Evolutionary conservation across 2,888 invertebrate genomes (phyloP).

Genomic region (Sinohyriopsis cumingii): DNA sequence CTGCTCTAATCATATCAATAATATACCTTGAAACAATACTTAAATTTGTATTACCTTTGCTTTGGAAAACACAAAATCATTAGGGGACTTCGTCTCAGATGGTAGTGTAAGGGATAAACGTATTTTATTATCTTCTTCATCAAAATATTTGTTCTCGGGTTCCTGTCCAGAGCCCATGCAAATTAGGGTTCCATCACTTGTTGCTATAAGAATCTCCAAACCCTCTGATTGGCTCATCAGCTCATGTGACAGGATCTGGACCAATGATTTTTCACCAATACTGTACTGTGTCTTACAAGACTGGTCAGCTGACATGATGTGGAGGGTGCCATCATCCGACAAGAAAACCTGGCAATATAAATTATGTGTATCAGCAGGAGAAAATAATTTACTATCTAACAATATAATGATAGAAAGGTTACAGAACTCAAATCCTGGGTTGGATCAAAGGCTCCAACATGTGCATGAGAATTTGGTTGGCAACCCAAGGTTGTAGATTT

Average conservation of each 20-base stretch:
- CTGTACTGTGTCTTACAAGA: constrained; percentile 57
- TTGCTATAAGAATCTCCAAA: constrained; percentile 62
- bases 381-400: neutral
- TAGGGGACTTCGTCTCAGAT: constrained; percentile 45
- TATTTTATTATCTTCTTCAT: constrained; percentile 19
- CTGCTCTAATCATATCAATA: neutral
- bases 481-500: too few species aligned
- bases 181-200: constrained; percentile 66
- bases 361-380: neutral
- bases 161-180: constrained; percentile 55
- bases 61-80: constrained; percentile 51
- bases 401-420: too few species aligned
- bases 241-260: constrained; percentile 63
- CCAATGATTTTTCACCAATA: constrained; percentile 64
- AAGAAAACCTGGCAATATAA: constrained; percentile 46
- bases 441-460: too few species aligned
- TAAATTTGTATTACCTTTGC: constrained; percentile 39
- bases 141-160: constrained; percentile 14
- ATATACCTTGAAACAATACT: neutral
- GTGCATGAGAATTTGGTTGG: too few species aligned
- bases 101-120: constrained; percentile 26
- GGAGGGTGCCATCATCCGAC: constrained; percentile 61
- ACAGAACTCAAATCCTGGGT: too few species aligned
- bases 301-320: constrained; percentile 60
- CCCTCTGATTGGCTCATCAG: constrained; percentile 57